Conservation (phyloP, 1,140 invertebrate species). For the Aleiodes sp. region DNA sequence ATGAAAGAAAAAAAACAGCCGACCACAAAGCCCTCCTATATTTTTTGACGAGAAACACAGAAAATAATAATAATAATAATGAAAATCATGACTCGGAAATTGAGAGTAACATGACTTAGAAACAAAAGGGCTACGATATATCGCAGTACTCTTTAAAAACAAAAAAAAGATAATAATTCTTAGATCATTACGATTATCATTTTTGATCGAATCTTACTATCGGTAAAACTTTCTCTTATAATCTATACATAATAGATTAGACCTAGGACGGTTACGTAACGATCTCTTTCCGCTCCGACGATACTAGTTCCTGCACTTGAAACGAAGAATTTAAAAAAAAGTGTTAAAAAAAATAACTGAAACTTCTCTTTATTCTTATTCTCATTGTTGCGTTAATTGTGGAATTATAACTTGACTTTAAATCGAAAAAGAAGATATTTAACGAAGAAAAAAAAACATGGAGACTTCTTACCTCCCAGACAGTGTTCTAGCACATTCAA, state of each 20-base stretch:
- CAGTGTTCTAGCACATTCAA: constrained; percentile 52
- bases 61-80: no score
- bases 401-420: constrained; percentile 28
- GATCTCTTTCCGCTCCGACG: constrained; percentile 44
- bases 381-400: constrained; percentile 35
- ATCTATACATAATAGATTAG: constrained; percentile 48
- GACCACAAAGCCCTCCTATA: no score
- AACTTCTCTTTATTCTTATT: constrained; percentile 36
- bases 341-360: constrained; percentile 16
- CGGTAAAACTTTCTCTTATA: constrained; percentile 44
- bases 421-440: constrained; percentile 22
- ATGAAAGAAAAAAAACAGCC: not conserved
- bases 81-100: not conserved
- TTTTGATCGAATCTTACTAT: constrained; percentile 50
- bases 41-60: no score
- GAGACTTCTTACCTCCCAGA: constrained; percentile 38
- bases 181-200: constrained; percentile 51
- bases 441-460: not conserved
- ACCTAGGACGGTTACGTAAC: constrained; percentile 45
- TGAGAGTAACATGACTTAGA: not conserved
- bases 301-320: constrained; percentile 43
- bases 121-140: constrained; percentile 35
- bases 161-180: constrained; percentile 40
- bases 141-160: constrained; percentile 38
- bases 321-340: constrained; percentile 22